Evolutionary conservation across 2,797 vertebrate genomes (phyloP), one percentile per base, ranked within the genome.

Genomic region (Chrosomus eos): DNA sequence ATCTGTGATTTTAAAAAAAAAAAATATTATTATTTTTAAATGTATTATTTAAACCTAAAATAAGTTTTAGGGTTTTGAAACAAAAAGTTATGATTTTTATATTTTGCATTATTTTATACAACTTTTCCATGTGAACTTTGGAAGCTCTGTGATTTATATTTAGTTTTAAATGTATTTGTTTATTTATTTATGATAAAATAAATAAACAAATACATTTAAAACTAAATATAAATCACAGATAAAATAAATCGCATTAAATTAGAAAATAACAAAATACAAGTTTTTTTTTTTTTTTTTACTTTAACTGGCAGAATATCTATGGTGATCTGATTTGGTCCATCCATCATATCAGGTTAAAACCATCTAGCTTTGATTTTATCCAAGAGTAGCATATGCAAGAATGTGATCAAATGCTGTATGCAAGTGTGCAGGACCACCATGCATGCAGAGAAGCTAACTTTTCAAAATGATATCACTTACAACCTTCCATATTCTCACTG

Each of bases 401-500:
- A 51, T 66, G 28, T 31, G 58, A 66, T 66, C 19, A 79, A 79
- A 79, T 9, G 8, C 26, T 48, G 38, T 23, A 64, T 64, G 40
- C 58, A 28, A n/a, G 23, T 7, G 45, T 28, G 16, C 77, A 66
- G 40, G 60, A 66, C 40, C 58, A 66, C 40, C 60, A 28, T 51
- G 58, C 38, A n/a, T 48, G 28, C 43, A 16, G 5, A 80, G 14
- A 70, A 70, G 45, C 48, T 2, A 55, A 81, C 78, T 23, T 67
- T 51, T 80, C 21, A 78, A 78, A 31, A 21, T 64, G 1, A 48
- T 18, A 28, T 33, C 28, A 33, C n/a, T 66, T 66, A 48, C 7
- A 45, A 66, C 43, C 26, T 33, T 58, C 7, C 40, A 74, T 72
- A 72, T 64, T 86, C 36, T 58, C 48, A 72, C 26, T 45, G 19